Conservation (phyloP, 2,888 invertebrate genomes). For the Dione juno region DNA sequence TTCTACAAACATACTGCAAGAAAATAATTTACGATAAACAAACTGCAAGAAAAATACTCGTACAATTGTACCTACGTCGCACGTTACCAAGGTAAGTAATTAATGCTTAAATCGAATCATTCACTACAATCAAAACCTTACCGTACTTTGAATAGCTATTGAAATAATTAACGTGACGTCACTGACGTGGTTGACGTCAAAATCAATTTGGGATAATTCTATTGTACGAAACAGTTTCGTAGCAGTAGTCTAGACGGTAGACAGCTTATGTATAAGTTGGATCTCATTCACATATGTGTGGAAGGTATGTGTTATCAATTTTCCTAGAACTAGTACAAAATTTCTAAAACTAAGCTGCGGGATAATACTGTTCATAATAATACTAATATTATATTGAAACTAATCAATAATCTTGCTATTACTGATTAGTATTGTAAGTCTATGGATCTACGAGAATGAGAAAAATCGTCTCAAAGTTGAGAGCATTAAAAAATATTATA, state of each 20-base stretch:
- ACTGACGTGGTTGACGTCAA: neutral
- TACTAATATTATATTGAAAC: neutral
- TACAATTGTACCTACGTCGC: too few relatives aligned
- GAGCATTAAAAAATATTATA: too few relatives aligned
- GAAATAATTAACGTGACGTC: constrained; percentile 3
- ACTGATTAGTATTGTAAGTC: too few relatives aligned
- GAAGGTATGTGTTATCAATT: constrained; percentile 19
- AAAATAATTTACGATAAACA: neutral
- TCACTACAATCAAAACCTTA: neutral
- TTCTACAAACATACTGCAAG: too few relatives aligned
- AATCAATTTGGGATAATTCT: constrained; percentile 5
- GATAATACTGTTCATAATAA: too few relatives aligned
- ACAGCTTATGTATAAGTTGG: constrained; percentile 3
- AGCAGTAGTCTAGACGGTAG: constrained; percentile 23
- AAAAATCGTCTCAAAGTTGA: too few relatives aligned
- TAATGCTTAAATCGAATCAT: constrained; percentile 5
- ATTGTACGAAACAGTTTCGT: neutral
- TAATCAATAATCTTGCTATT: too few relatives aligned
- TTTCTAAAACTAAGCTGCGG: neutral
- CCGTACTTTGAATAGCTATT: neutral
- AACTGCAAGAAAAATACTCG: too few relatives aligned
- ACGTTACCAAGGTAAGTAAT: neutral
- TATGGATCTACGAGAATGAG: too few relatives aligned
- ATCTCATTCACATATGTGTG: neutral
- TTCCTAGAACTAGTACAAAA: constrained; percentile 10